These are phyloP conservation scores for Conops quadrifasciatus DNA, from an alignment of 2,888 invertebrate genomes.

Conservation along the genomic window DNA sequence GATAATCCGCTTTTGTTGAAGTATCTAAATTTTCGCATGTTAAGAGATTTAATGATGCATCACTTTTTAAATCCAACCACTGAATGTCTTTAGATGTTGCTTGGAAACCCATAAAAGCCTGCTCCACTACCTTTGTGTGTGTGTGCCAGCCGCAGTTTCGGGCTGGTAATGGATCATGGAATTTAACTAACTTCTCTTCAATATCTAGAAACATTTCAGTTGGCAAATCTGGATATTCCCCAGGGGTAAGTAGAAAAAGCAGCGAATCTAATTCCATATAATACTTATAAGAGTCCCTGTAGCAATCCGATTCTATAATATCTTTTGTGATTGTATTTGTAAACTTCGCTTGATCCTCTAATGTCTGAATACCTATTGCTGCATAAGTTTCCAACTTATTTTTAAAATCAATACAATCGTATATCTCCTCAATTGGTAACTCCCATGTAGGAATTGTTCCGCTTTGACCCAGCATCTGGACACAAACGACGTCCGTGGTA, in stretches of 20 bases:
- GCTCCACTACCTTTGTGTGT: conserved; percentile 46
- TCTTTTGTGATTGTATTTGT: conserved; percentile 16
- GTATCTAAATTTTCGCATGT: neutral
- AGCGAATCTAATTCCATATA: conserved; percentile 53
- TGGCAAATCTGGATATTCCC: conserved; percentile 54
- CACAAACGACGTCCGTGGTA: conserved; percentile 44
- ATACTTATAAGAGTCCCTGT: conserved; percentile 34
- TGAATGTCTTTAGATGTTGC: conserved; percentile 29
- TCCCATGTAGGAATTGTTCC: conserved; percentile 41
- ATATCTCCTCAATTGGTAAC: neutral
- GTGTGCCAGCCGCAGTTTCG: conserved; percentile 57
- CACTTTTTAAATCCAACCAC: conserved; percentile 43
- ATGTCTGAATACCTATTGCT: conserved; percentile 19
- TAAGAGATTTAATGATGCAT: neutral
- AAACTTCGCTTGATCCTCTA: conserved; percentile 26
- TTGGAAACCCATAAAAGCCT: conserved; percentile 43
- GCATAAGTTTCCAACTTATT: conserved; percentile 46
- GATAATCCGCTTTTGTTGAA: conserved; percentile 6
- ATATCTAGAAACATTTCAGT: conserved; percentile 52
- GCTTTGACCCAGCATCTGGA: conserved; percentile 42
- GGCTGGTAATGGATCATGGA: conserved; percentile 55
- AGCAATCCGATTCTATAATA: neutral
- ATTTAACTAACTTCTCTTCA: conserved; percentile 43
- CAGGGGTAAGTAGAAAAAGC: conserved; percentile 52
- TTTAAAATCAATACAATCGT: conserved; percentile 27